Conservation (phyloP, 2,888 invertebrate species). For the Tetheella fluctuosa region DNA sequence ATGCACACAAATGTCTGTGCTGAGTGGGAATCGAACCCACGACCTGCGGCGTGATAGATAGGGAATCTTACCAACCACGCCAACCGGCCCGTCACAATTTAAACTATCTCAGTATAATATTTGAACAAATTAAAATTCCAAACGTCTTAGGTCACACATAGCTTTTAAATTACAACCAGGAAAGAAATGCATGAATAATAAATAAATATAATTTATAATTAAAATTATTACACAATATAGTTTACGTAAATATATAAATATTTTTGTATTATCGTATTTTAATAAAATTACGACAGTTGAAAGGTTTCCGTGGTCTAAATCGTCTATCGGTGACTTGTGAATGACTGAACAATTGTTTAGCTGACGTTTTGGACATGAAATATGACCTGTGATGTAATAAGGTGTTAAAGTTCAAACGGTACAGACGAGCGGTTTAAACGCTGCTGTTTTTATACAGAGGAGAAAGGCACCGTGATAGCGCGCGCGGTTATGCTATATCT, state of each 20-base stretch:
- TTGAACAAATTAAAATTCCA: too few species aligned
- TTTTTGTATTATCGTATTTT: neutral
- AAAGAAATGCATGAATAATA: neutral
- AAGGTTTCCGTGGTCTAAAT: neutral
- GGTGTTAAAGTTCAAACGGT: conserved; percentile 18
- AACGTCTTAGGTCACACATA: too few species aligned
- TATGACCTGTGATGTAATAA: conserved; percentile 35
- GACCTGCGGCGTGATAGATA: too few species aligned
- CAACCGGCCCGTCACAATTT: too few species aligned
- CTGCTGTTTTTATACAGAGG: conserved; percentile 12
- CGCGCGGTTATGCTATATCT: neutral
- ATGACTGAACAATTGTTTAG: conserved; percentile 11
- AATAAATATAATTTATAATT: neutral
- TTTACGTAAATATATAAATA: neutral
- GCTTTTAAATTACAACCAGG: neutral
- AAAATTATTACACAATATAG: neutral
- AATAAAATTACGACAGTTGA: neutral
- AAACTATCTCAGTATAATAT: too few species aligned
- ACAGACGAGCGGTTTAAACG: conserved; percentile 21
- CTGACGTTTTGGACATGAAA: conserved; percentile 5
- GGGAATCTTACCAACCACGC: too few species aligned
- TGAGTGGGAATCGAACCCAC: too few species aligned
- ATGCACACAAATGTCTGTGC: too few species aligned
- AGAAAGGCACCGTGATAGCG: neutral
- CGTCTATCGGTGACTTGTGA: neutral